Base-by-base conservation (phyloP, 2,888 invertebrate genomes). In the Volucella bombylans region DNA sequence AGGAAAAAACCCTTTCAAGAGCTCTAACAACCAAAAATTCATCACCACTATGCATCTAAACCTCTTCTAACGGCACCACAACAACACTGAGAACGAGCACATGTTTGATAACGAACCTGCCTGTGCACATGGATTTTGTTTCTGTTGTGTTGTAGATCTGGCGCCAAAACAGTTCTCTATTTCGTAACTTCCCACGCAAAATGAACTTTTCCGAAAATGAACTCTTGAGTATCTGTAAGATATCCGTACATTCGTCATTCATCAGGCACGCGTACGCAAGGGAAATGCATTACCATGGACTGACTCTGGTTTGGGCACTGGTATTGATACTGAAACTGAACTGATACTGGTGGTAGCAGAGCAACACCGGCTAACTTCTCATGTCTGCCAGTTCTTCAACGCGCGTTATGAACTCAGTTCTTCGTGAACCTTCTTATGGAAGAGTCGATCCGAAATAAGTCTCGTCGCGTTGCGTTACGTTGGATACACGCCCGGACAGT, bases 361-460 rank as follows among this genome's bases (percentile, higher is more conserved):
- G 31, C 31, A 31, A 31, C 31, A 31, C 55, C 69, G 71, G 69
- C 62, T 59, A 71, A 67, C 71, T 54, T 69, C 76, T 65, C 73
- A 62, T 43, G 83, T 67, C 76, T 68, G 81, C 68, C 85, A 85
- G 81, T 85, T 68, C 81, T 72, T 77, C 85, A 62, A 64, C 85
- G 72, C 67, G 38, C 67, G 67, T 67, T 85, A 72, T 72, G 68
- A 77, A 81, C 72, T 85, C 85, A 85, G 85, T 85, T 85, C 81
- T 85, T 81, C 76, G 81, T 85, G 76, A 81, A 72, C 85, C 85
- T 81, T 55, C 52, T 55, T 67, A 72, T 72, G 69, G 81, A 68
- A 85, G 61, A 81, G 85, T 85, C 68, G 85, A 38, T 18, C 62
- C 39, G 79, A 73, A 39, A 55, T 15, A 9, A 39, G 43, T 54